Evolutionary conservation across 2,113 vertebrate genomes (phyloP).

Genomic region (Otis tarda): DNA sequence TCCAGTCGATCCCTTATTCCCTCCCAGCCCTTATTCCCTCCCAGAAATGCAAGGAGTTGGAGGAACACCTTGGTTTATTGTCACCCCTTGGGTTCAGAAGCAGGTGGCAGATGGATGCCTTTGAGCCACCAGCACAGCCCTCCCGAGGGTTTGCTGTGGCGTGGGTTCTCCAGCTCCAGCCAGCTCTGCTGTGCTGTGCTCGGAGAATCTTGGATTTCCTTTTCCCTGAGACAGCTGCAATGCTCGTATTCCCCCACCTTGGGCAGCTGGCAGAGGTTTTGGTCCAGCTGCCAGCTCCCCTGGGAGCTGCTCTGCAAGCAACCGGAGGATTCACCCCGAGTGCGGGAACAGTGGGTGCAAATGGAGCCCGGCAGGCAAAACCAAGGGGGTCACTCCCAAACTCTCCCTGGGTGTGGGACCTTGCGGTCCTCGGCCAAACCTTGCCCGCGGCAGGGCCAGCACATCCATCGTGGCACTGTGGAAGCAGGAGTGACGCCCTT

Average conservation of each 20-base stretch:
- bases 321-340: not conserved
- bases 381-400: not conserved
- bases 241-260: not conserved
- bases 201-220: not conserved
- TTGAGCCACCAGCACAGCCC: not conserved
- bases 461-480: not conserved
- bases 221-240: not conserved
- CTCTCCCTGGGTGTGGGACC: not conserved
- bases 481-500: not conserved
- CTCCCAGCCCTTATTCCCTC: not conserved
- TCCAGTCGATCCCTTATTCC: not conserved
- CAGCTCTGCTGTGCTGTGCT: not conserved
- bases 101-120: not conserved
- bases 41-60: not conserved
- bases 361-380: not conserved
- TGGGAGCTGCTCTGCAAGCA: not conserved
- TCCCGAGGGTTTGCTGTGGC: not conserved
- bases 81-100: not conserved
- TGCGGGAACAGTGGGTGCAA: not conserved
- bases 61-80: not conserved
- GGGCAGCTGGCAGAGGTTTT: not conserved
- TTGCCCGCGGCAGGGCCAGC: not conserved
- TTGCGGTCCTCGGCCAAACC: not conserved
- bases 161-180: not conserved
- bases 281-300: not conserved